These are phyloP conservation scores for Pelagia noctiluca DNA, from an alignment of 30 jellyfish, hydroid and myxozoan species.

Conservation along the genomic window DNA sequence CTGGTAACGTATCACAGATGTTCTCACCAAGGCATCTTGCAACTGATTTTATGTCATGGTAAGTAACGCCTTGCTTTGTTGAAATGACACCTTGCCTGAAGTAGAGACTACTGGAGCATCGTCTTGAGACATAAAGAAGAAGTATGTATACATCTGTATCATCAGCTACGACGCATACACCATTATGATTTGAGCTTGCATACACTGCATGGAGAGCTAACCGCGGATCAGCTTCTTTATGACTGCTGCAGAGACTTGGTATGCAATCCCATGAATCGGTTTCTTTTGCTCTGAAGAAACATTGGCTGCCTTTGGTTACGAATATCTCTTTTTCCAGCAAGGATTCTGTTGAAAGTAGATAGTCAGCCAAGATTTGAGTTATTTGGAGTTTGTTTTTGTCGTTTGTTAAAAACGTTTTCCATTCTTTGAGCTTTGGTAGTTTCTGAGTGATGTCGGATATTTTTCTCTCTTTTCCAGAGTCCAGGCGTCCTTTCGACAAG, in stretches of 20 bases:
- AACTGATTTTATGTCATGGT: conserved; percentile 34
- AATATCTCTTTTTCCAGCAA: conserved; percentile 40
- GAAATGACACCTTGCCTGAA: conserved; percentile 39
- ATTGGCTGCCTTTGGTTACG: conserved; percentile 61
- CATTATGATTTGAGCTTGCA: conserved; percentile 29
- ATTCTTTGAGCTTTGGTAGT: conserved; percentile 20
- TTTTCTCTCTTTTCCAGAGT: conserved; percentile 51
- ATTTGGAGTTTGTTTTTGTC: conserved; percentile 45
- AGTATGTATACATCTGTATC: conserved; percentile 49
- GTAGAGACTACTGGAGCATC: conserved; percentile 24
- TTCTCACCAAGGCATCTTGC: conserved; percentile 31
- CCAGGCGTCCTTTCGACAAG: conserved; percentile 56
- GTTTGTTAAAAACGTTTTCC: conserved; percentile 17
- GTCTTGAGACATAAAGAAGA: conserved; percentile 46
- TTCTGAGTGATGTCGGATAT: conserved; percentile 30
- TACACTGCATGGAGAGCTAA: conserved; percentile 60
- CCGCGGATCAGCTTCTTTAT: conserved; percentile 48
- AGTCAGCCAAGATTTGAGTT: conserved; percentile 35
- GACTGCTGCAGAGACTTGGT: conserved; percentile 62
- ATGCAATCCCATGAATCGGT: conserved; percentile 41
- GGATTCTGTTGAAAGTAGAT: conserved; percentile 34
- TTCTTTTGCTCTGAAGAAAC: conserved; percentile 56
- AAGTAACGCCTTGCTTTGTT: conserved; percentile 36
- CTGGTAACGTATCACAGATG: conserved; percentile 29
- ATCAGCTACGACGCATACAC: conserved; percentile 51